These are phyloP conservation scores for Himalopsyche phryganea DNA, from an alignment of 1,140 invertebrate genomes.

Conservation along the genomic window DNA sequence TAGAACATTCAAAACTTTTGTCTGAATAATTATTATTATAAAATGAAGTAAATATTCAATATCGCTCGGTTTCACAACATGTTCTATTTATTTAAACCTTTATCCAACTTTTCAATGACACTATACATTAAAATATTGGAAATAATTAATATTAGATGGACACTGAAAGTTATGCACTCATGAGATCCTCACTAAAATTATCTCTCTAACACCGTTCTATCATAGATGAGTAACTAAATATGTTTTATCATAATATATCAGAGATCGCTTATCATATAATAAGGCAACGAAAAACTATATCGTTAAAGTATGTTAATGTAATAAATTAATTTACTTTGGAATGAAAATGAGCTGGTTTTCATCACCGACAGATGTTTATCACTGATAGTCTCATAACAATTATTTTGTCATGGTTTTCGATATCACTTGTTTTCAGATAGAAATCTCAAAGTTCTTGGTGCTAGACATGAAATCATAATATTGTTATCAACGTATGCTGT, in stretches of 20 bases:
- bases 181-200: slow-evolving; percentile 26
- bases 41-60: slow-evolving; percentile 29
- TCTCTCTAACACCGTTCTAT: slow-evolving; percentile 20
- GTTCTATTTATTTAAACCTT: slow-evolving; percentile 8
- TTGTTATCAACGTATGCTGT: not conserved
- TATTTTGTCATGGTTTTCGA: no score
- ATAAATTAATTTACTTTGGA: slow-evolving; percentile 33
- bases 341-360: slow-evolving; percentile 33
- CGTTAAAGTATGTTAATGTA: slow-evolving; percentile 28
- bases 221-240: slow-evolving; percentile 14
- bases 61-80: slow-evolving; percentile 29
- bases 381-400: no score
- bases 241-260: slow-evolving; percentile 28
- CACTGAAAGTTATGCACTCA: slow-evolving; percentile 3
- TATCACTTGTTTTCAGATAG: no score
- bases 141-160: slow-evolving; percentile 17
- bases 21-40: slow-evolving; percentile 27
- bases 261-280: slow-evolving; percentile 32
- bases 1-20: slow-evolving; percentile 31
- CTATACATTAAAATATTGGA: not conserved
- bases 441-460: not conserved
- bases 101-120: slow-evolving; percentile 15
- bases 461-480: not conserved
- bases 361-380: slow-evolving; percentile 1
- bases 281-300: slow-evolving; percentile 35